Percentiles rank a stretch among this genome's conserved stretches.
Evolutionary conservation across 2,113 vertebrate genomes (phyloP).

Genomic region (Lepus americanus): DNA sequence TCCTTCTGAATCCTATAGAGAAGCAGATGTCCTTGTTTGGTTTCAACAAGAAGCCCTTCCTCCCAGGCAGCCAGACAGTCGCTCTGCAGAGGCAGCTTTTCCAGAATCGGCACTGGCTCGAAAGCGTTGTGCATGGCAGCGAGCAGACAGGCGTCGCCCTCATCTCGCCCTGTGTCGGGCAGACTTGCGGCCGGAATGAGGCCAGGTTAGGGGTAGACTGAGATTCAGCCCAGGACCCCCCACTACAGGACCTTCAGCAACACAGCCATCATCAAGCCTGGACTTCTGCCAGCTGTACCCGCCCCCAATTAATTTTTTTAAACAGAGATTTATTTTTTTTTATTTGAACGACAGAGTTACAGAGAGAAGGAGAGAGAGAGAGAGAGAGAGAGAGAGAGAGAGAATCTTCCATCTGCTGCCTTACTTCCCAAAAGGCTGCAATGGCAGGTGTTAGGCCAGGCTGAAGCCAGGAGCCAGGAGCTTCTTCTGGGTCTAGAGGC

Average conservation of each 20-base stretch:
- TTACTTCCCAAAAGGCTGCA: no score
- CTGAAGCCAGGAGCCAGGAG: no score
- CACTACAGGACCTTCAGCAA: accelerated
- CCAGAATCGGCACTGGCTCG: conserved; percentile 95
- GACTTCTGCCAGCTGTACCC: conserved; percentile 68
- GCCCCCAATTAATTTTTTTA: neutral
- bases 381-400: no score
- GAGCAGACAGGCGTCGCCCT: neutral
- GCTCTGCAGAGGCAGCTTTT: conserved; percentile 97
- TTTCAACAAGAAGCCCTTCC: conserved; percentile 98
- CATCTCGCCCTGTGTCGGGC: neutral
- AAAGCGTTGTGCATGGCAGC: conserved; percentile 96
- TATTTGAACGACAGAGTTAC: no score
- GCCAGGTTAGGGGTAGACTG: accelerated
- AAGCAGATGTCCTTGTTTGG: conserved; percentile 98
- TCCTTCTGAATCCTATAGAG: conserved; percentile 97
- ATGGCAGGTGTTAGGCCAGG: no score
- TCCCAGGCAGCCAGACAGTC: conserved; percentile 98
- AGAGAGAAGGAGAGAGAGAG: no score
- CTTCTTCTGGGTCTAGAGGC: no score
- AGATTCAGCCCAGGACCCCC: neutral
- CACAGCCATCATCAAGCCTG: neutral
- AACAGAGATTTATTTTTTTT: no score
- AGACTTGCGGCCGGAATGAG: neutral
- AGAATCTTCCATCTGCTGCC: no score